Conservation (phyloP, 2,797 vertebrate genomes). For the Hozukius guyotensis region DNA sequence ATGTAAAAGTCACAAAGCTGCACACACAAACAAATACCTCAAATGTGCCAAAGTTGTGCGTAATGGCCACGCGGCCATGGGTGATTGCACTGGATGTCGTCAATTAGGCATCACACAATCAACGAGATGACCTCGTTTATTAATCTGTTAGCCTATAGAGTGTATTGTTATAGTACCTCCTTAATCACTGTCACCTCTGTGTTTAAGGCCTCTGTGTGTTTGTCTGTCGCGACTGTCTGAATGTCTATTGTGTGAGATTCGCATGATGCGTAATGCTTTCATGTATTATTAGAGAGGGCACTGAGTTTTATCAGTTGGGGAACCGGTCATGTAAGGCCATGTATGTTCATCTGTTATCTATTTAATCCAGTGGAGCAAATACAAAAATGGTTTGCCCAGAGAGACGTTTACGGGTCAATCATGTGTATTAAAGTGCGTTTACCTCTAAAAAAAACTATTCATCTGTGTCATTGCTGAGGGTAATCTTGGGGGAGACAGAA, state of each 20-base stretch:
- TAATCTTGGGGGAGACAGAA: neutral
- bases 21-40: conserved; percentile 68
- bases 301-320: conserved; percentile 97
- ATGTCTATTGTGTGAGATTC: conserved; percentile 87
- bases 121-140: conserved; percentile 62
- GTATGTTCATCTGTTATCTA: conserved; percentile 75
- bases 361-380: conserved; percentile 83
- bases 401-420: conserved; percentile 92
- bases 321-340: conserved; percentile 28
- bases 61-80: conserved; percentile 23
- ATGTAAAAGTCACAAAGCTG: conserved; percentile 24
- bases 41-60: conserved; percentile 68
- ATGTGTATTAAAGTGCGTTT: conserved; percentile 90
- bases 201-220: conserved; percentile 56
- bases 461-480: conserved; percentile 55
- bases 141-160: conserved; percentile 23
- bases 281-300: conserved; percentile 75
- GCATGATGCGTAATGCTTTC: conserved; percentile 88
- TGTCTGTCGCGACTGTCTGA: conserved; percentile 69
- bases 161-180: conserved; percentile 54
- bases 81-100: conserved; percentile 80
- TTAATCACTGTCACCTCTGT: conserved; percentile 39
- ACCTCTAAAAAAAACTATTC: conserved; percentile 48
- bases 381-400: conserved; percentile 77
- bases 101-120: conserved; percentile 75